phyloP scores from a whole-genome alignment of 2,888 invertebrate species.

The Oscheius myriophilus region DNA sequence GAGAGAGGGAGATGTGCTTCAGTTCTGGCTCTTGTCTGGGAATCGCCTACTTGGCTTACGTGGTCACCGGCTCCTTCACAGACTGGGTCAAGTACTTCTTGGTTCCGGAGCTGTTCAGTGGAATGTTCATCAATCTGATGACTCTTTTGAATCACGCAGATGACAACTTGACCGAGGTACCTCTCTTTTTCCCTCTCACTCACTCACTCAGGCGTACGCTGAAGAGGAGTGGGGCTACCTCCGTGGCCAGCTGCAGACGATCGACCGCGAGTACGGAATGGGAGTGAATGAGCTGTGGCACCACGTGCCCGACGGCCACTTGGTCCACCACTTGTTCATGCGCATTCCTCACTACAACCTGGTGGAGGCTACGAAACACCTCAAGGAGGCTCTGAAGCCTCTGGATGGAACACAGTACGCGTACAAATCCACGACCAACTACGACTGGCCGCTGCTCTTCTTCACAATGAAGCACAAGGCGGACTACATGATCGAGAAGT shows the following conservation, averaged over 20 bases:
- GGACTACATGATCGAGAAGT: slow-evolving; percentile 63
- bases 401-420: slow-evolving; percentile 52
- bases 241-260: slow-evolving; percentile 53
- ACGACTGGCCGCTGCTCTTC: slow-evolving; percentile 36
- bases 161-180: background rate
- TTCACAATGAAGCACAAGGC: slow-evolving; percentile 43
- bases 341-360: slow-evolving; percentile 65
- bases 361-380: slow-evolving; percentile 63
- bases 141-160: background rate
- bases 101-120: slow-evolving; percentile 52
- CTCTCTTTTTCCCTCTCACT: too few species aligned
- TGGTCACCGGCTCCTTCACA: too few species aligned
- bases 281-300: slow-evolving; percentile 50
- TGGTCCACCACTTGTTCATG: slow-evolving; percentile 67
- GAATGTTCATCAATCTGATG: too few species aligned
- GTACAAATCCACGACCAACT: slow-evolving; percentile 59
- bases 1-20: too few species aligned
- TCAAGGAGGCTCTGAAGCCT: slow-evolving; percentile 46
- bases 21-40: too few species aligned
- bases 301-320: slow-evolving; percentile 59
- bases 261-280: slow-evolving; percentile 52
- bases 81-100: slow-evolving; percentile 58
- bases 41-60: too few species aligned
- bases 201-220: slow-evolving; percentile 53
- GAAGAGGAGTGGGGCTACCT: slow-evolving; percentile 57